Base-by-base conservation (phyloP, 2,797 vertebrate species). In the Cottoperca gobio region DNA sequence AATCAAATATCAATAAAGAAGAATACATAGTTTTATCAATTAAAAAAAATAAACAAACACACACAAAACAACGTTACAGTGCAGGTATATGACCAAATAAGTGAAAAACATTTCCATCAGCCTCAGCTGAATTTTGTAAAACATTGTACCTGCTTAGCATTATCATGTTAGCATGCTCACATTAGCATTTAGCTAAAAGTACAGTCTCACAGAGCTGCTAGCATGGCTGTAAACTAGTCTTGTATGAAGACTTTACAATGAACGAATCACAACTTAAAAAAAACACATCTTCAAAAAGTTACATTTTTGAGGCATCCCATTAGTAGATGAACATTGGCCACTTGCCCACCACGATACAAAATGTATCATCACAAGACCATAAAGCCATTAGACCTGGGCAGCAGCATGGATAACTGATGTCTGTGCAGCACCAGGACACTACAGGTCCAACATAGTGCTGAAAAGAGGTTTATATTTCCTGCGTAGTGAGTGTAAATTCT, bases 401-500 rank as follows among this genome's bases (percentile, higher is more conserved):
- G 66, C 13, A 11, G 46, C 50, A 48, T 42, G 6, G 53, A 63
- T 23, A 45, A 14, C 11, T 54, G 28, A 17, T 62, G 28, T 74
- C 3, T 54, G 50, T n/a, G 35, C 28, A 26, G 40, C 1, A 61
- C 45, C 50, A 69, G 9, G 23, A 37, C 31, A 26, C 33, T 53
- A 12, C 14, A 17, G 33, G 35, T 31, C 39, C 19, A 55, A 45
- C 42, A 24, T 17, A 31, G 14, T 12, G 13, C 53, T 57, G 39
- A 42, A 13, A 42, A 62, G 9, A 4, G 19, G 3, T 42, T 46
- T 63, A 8, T 53, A 24, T 54, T 49, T 43, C 2, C 35, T 48
- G 8, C 16, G 57, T 28, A 33, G 14, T 54, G 43, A 70, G 24
- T 59, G n/a, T 65, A 57, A 55, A 66, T 50, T 43, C 9, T 4